Conservation (phyloP, 2,113 vertebrate genomes). For the Hemicordylus capensis region DNA sequence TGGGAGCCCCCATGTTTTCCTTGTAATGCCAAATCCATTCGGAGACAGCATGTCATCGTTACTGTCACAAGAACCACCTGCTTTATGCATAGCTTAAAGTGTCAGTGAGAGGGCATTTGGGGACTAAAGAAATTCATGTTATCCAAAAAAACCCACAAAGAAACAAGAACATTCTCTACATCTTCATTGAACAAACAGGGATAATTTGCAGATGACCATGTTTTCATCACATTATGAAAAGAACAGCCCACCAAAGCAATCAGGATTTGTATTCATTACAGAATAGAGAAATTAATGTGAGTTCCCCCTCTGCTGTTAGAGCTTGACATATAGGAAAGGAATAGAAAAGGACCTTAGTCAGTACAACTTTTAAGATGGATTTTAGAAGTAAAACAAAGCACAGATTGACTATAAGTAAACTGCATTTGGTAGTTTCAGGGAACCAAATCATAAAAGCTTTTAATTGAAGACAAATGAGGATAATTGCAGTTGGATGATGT, state of each 20-base stretch:
- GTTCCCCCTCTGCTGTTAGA: slow-evolving; percentile 19
- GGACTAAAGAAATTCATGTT: slow-evolving; percentile 18
- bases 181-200: slow-evolving; percentile 63
- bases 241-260: slow-evolving; percentile 45
- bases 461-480: slow-evolving; percentile 56
- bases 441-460: slow-evolving; percentile 59
- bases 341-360: slow-evolving; percentile 15
- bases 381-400: background rate
- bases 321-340: slow-evolving; percentile 13
- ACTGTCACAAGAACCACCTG: background rate
- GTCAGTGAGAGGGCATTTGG: background rate
- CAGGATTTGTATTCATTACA: slow-evolving; percentile 36
- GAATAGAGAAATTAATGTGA: slow-evolving; percentile 43
- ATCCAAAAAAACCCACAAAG: background rate
- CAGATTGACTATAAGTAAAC: slow-evolving; percentile 52
- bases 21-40: background rate
- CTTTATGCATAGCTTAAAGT: background rate
- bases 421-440: slow-evolving; percentile 39
- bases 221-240: slow-evolving; percentile 48
- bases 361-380: slow-evolving; percentile 41
- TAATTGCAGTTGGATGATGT: slow-evolving; percentile 50
- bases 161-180: slow-evolving; percentile 33
- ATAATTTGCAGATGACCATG: slow-evolving; percentile 47
- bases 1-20: background rate
- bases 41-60: background rate